Evolutionary conservation across 2,113 vertebrate genomes (phyloP), one percentile per base, ranked within the genome.

Genomic region (Channa maculata): DNA sequence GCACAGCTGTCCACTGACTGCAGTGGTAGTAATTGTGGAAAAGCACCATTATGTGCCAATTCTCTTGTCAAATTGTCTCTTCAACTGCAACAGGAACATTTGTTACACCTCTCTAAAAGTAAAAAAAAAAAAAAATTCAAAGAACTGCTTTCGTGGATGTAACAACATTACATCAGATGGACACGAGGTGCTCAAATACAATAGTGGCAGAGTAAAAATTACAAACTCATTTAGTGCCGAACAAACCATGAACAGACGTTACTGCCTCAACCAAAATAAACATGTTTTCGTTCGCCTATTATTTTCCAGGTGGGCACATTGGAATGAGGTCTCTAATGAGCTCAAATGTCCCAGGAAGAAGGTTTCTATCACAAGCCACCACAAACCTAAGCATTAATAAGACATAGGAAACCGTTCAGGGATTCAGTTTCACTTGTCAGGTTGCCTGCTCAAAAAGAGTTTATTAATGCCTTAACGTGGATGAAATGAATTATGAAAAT

Each of bases 1-100:
- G 54, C 52, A 62, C 64, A 44, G 60, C 83, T 86, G 77, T 83
- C 65, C 80, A 58, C 80, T 80, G 87, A 58, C 80, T 80, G 87
- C 60, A 63, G 38, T 57, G 48, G 58, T 41, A 41, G 61, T 48
- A 63, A 76, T 46, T 71, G 51, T 53, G 45, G 43, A 5, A 67
- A 79, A 75, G 51, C 34, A 13, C 57, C 64, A 80, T 64, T 45
- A 54, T 59, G 43, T 34, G 14, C 48, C 24, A 66, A 67, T 50
- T 39, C 14, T 63, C 8, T 70, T 68, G 67, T 46, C 46, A 63
- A 73, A 5, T 3, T 53, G 58, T 51, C 33, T 71, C 43, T 76
- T 38, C 48, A 38, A 34, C 15, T 68, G 50, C 33, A 73, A 51
- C 39, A 39, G 58, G 33, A 67, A 69, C 51, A 68, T 65, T 60